Percentiles rank a stretch among this genome's conserved stretches.
These are phyloP conservation scores for Dysmachus trigonus DNA, from an alignment of 2,888 invertebrate genomes.

Conservation along the genomic window DNA sequence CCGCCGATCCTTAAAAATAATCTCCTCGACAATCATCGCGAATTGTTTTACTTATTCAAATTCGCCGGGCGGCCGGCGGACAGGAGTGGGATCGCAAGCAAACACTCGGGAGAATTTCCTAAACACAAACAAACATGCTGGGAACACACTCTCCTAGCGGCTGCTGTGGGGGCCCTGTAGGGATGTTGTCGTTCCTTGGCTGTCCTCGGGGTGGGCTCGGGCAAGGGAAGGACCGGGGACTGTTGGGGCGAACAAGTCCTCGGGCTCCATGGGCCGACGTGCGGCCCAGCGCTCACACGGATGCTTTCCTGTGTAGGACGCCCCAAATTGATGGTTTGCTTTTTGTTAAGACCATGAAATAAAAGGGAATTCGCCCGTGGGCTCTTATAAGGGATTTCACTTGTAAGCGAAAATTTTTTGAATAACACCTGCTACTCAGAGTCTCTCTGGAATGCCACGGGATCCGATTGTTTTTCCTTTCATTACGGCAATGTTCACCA, in stretches of 20 bases:
- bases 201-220: neutral
- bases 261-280: neutral
- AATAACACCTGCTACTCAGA: constrained; percentile 23
- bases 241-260: neutral
- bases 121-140: neutral
- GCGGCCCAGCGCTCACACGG: neutral
- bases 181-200: neutral
- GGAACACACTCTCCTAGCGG: neutral
- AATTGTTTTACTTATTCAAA: constrained; percentile 42
- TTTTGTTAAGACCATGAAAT: constrained; percentile 31
- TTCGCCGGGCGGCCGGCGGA: neutral
- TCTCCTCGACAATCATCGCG: constrained; percentile 37
- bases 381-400: constrained; percentile 15
- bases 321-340: constrained; percentile 38
- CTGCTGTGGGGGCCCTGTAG: neutral
- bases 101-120: constrained; percentile 12
- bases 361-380: constrained; percentile 24
- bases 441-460: constrained; percentile 13
- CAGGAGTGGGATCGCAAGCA: constrained; percentile 11
- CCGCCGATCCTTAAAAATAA: constrained; percentile 37
- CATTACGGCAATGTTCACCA: neutral
- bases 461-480: constrained; percentile 28
- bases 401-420: constrained; percentile 29
- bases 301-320: constrained; percentile 2
- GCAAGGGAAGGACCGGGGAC: neutral